phyloP scores from a whole-genome alignment of 2,113 vertebrate genomes.

The Ranitomeya imitator region DNA sequence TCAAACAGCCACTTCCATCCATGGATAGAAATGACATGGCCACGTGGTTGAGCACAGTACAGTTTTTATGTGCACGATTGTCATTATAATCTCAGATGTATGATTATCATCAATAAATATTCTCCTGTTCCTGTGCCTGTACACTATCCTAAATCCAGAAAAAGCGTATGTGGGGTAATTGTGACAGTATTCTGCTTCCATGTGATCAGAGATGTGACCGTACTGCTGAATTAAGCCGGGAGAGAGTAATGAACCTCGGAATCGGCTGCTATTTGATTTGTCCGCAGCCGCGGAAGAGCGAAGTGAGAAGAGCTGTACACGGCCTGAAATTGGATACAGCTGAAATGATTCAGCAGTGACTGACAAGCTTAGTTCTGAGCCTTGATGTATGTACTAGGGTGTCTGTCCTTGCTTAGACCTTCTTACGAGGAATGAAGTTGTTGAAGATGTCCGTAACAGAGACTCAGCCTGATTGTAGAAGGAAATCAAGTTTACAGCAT shows the following conservation, averaged over 20 bases:
- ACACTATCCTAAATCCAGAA: background rate
- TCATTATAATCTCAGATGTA: no score
- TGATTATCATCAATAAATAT: no score
- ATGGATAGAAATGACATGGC: no score
- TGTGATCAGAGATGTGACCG: background rate
- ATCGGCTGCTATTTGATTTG: conserved; percentile 32
- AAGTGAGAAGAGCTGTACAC: conserved; percentile 26
- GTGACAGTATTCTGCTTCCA: background rate
- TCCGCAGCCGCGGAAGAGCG: background rate
- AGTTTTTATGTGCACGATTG: no score
- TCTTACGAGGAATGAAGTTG: conserved; percentile 29
- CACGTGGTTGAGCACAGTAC: no score
- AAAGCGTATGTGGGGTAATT: no score
- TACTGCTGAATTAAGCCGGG: background rate
- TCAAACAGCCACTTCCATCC: no score
- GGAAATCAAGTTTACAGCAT: background rate
- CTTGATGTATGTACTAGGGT: conserved; percentile 26
- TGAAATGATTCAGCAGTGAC: conserved; percentile 40
- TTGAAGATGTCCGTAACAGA: background rate
- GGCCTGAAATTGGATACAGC: conserved; percentile 49
- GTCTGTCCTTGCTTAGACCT: conserved; percentile 21
- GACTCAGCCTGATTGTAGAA: background rate
- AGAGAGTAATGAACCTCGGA: conserved; percentile 5
- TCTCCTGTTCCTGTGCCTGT: no score
- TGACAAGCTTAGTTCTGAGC: conserved; percentile 29